These are phyloP conservation scores for Callipepla squamata DNA, from an alignment of 2,113 vertebrate species.

Conservation along the genomic window DNA sequence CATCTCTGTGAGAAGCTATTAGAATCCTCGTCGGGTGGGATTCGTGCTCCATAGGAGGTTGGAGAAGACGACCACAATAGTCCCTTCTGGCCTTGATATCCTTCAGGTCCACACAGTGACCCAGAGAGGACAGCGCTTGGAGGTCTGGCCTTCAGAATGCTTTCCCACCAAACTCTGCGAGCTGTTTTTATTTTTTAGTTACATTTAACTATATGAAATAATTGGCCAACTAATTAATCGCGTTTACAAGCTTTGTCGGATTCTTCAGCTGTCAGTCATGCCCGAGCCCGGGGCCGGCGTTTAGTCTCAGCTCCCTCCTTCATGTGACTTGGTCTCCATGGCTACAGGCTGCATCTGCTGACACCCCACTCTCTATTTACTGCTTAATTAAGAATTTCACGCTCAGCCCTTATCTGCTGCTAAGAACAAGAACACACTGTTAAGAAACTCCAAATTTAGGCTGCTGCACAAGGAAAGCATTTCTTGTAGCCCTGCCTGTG, in stretches of 20 bases:
- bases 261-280: slow-evolving; percentile 85
- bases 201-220: slow-evolving; percentile 80
- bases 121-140: background rate
- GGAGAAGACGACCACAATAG: slow-evolving; percentile 20
- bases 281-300: slow-evolving; percentile 68
- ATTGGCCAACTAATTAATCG: slow-evolving; percentile 86
- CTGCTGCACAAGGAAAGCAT: slow-evolving; percentile 81
- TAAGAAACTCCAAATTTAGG: slow-evolving; percentile 86
- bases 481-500: slow-evolving; percentile 77
- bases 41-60: background rate
- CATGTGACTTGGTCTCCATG: slow-evolving; percentile 84
- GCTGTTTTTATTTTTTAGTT: slow-evolving; percentile 79
- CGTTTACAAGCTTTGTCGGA: slow-evolving; percentile 86
- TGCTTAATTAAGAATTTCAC: slow-evolving; percentile 91
- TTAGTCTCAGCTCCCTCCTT: slow-evolving; percentile 67
- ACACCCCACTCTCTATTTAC: slow-evolving; percentile 87
- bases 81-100: slow-evolving; percentile 28
- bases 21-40: background rate
- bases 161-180: background rate
- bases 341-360: slow-evolving; percentile 88
- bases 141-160: background rate
- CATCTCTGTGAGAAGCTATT: background rate
- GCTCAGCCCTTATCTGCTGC: slow-evolving; percentile 85
- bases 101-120: background rate
- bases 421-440: slow-evolving; percentile 86